Percentiles rank a stretch among this genome's conserved stretches.
phyloP scores from a whole-genome alignment of 2,888 invertebrate species.

The Oxyscelio sp. region DNA sequence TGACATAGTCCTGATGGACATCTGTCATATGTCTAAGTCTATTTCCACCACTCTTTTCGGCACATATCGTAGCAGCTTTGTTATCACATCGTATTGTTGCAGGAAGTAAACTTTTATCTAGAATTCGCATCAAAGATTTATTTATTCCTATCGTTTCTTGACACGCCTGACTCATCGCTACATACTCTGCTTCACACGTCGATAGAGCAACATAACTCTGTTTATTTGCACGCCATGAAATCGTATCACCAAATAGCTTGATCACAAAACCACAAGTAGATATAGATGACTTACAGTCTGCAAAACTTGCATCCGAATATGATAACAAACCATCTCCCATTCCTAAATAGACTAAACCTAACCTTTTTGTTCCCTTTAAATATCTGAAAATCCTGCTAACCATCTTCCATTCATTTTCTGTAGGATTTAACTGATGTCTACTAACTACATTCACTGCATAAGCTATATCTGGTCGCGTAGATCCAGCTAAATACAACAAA shows the following conservation, averaged over 20 bases:
- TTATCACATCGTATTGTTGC: conserved; percentile 64
- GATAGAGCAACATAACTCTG: background rate
- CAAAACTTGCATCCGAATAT: background rate
- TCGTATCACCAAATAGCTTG: background rate
- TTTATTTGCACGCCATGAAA: background rate
- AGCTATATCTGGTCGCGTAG: background rate
- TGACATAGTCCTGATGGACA: background rate
- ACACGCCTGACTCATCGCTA: no score
- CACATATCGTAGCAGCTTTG: background rate
- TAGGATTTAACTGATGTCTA: background rate
- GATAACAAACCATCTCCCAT: background rate
- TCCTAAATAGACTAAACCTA: background rate
- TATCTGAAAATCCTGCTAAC: background rate
- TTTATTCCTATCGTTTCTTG: conserved; percentile 33
- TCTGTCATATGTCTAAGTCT: background rate
- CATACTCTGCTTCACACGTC: background rate
- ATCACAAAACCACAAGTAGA: background rate
- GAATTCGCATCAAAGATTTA: conserved; percentile 30
- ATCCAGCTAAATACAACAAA: background rate
- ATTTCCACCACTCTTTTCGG: background rate
- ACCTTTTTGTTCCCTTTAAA: background rate
- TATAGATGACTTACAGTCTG: background rate
- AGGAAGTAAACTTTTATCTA: conserved; percentile 31
- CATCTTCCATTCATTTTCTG: background rate
- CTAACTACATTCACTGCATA: background rate